phyloP scores from a whole-genome alignment of 37 sponge, comb jelly and placozoan genomes.

The Diacarnus erythraeanus region DNA sequence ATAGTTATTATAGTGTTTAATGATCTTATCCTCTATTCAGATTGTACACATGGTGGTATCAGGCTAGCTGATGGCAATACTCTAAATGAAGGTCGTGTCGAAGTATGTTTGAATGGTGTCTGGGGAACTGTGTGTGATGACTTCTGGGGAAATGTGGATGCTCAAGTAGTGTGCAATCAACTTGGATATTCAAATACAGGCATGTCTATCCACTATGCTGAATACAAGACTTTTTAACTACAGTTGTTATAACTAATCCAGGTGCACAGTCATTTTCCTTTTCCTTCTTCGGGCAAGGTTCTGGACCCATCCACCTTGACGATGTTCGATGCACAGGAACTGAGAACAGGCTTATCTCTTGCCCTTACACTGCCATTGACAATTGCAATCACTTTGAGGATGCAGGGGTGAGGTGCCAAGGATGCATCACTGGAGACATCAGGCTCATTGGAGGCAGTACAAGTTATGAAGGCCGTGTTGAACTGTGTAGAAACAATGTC shows the following conservation, averaged over 20 bases:
- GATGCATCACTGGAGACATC: constrained; percentile 3
- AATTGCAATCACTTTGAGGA: not conserved
- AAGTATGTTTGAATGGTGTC: not conserved
- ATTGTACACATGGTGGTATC: not conserved
- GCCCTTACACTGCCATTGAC: not conserved
- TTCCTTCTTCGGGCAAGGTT: not conserved
- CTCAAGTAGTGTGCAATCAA: not conserved
- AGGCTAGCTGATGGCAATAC: not conserved
- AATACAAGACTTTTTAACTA: not conserved
- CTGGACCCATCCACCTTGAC: not conserved
- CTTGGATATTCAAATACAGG: not conserved
- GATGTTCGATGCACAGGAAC: not conserved
- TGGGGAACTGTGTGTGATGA: constrained; percentile 6
- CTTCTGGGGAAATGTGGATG: not conserved
- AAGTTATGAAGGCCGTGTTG: not conserved
- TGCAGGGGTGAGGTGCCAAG: not conserved
- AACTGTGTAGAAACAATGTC: not conserved
- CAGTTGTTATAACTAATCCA: not conserved
- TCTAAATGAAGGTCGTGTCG: not conserved
- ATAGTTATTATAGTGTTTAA: not conserved
- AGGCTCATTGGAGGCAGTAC: constrained; percentile 6
- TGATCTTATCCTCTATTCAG: not conserved
- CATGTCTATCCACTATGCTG: not conserved
- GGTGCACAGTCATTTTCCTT: not conserved
- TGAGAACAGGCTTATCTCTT: not conserved